A percentile compares a stretch with the other conserved stretches of the same genome.
phyloP scores from a whole-genome alignment of 2,797 vertebrate genomes.

The Myoxocephalus aenaeus region DNA sequence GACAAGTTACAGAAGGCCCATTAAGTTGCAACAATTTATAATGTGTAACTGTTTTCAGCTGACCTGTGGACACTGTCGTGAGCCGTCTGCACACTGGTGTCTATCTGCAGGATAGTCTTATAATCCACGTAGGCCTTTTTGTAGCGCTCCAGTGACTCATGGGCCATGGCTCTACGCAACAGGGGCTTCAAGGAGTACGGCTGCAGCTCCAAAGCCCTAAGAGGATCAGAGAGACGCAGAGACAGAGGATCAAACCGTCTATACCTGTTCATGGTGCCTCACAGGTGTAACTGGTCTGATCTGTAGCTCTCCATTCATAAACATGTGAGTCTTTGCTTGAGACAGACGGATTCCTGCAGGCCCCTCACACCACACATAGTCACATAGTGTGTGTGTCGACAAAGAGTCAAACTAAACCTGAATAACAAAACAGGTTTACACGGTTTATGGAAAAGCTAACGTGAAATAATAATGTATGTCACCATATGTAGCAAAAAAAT shows the following conservation, averaged over 20 bases:
- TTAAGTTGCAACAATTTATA: neutral
- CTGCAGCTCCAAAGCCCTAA: constrained; percentile 93
- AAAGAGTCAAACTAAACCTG: neutral
- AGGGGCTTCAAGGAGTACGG: constrained; percentile 94
- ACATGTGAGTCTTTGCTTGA: constrained; percentile 24
- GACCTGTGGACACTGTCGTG: constrained; percentile 90
- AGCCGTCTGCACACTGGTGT: constrained; percentile 89
- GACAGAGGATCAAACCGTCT: constrained; percentile 66
- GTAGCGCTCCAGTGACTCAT: constrained; percentile 93
- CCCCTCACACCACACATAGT: neutral
- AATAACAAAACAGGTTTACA: neutral
- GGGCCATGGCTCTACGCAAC: constrained; percentile 92
- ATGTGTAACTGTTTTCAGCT: constrained; percentile 11
- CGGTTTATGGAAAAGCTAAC: neutral
- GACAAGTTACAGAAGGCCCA: neutral
- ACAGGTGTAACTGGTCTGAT: constrained; percentile 17
- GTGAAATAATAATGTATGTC: neutral
- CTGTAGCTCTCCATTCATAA: constrained; percentile 53
- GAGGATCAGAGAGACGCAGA: constrained; percentile 71
- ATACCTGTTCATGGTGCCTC: constrained; percentile 24
- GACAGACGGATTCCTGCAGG: constrained; percentile 9
- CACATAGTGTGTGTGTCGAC: neutral
- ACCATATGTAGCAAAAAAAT: neutral
- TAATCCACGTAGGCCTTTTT: constrained; percentile 94
- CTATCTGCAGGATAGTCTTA: constrained; percentile 93